These are phyloP conservation scores for Falco biarmicus DNA, from an alignment of 2,797 vertebrate genomes.

Conservation along the genomic window DNA sequence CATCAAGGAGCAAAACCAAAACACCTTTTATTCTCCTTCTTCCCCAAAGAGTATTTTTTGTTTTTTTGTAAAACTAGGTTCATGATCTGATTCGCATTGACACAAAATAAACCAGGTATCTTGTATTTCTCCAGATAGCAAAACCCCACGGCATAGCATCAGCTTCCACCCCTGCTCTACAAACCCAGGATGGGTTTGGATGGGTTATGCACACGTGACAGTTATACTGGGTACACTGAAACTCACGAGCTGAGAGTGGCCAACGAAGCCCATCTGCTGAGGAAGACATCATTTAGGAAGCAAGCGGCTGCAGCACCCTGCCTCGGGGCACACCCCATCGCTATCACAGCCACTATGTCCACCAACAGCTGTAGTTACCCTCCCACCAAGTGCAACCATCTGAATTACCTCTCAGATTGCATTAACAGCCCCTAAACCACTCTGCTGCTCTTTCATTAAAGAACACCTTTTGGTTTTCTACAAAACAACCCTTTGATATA, in stretches of 20 bases:
- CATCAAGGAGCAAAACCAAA: neutral
- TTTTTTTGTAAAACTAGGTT: neutral
- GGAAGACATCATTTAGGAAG: accelerated
- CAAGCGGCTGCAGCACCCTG: neutral
- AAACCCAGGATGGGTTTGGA: neutral
- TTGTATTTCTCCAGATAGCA: neutral
- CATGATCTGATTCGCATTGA: neutral
- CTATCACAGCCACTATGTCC: accelerated
- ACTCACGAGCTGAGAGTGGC: neutral
- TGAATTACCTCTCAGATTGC: neutral
- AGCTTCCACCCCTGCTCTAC: neutral
- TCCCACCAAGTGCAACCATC: neutral
- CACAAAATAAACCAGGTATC: neutral
- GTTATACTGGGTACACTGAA: neutral
- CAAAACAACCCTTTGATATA: neutral
- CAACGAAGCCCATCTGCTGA: neutral
- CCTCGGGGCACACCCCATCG: neutral
- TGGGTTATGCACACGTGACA: neutral
- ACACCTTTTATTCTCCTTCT: neutral
- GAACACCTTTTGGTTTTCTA: neutral
- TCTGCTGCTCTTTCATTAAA: neutral
- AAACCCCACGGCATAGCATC: neutral
- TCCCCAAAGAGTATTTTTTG: neutral
- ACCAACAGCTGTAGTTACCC: neutral
- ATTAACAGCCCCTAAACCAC: neutral